Evolutionary conservation across 2,888 invertebrate species (phyloP).

Genomic region (Xanthia togata): DNA sequence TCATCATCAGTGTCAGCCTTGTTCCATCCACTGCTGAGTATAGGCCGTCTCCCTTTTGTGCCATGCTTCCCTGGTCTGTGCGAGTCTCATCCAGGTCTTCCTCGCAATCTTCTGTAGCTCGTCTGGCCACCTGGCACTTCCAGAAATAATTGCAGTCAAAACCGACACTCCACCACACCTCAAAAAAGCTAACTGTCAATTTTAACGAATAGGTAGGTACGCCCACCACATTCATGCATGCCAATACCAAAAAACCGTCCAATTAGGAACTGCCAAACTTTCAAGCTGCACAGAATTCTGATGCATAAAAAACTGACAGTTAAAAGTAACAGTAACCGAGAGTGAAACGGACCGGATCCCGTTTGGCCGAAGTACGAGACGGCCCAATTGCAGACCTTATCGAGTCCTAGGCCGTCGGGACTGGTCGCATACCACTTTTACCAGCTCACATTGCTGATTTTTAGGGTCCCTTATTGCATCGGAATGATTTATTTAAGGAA

Average conservation of each 20-base stretch:
- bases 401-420: conserved; percentile 69
- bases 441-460: conserved; percentile 37
- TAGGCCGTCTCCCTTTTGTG: neutral
- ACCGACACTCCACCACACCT: neutral
- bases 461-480: conserved; percentile 1
- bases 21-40: neutral
- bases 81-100: neutral
- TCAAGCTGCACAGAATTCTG: conserved; percentile 38
- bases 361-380: conserved; percentile 60
- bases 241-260: conserved; percentile 25
- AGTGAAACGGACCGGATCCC: conserved; percentile 72
- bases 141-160: conserved; percentile 7
- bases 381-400: conserved; percentile 68
- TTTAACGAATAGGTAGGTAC: conserved; percentile 1
- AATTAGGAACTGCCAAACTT: conserved; percentile 50
- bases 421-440: conserved; percentile 71
- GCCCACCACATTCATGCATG: neutral
- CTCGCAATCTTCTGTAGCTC: neutral
- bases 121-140: neutral
- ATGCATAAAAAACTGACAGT: conserved; percentile 51
- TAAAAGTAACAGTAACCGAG: conserved; percentile 69
- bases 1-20: neutral
- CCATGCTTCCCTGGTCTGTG: neutral
- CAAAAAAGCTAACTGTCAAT: neutral
- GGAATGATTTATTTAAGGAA: neutral